Conservation (phyloP, 1,140 invertebrate species). For the Adoxophyes honmai region DNA sequence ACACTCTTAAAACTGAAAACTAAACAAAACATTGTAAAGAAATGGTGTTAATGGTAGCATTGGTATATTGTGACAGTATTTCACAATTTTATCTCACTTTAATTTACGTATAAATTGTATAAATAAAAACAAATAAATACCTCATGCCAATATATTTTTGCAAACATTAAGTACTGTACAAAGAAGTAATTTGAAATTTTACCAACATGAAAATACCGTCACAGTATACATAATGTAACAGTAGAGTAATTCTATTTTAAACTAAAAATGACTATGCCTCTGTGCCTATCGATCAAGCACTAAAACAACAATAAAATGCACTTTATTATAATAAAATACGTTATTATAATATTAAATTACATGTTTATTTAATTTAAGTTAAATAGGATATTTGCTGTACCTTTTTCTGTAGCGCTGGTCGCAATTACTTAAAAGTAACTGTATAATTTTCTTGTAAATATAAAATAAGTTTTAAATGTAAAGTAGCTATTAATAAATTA, state of each 20-base stretch:
- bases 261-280: conserved; percentile 56
- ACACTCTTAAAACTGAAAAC: conserved; percentile 21
- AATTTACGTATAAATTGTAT: not conserved
- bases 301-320: conserved; percentile 47
- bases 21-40: conserved; percentile 52
- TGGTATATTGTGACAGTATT: conserved; percentile 18
- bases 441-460: conserved; percentile 38
- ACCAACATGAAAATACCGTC: not conserved
- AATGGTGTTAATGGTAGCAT: conserved; percentile 30
- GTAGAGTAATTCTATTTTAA: conserved; percentile 10
- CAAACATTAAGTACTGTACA: not conserved
- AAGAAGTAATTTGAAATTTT: not conserved
- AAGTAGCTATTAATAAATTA: conserved; percentile 35
- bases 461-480: conserved; percentile 29
- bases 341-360: conserved; percentile 1
- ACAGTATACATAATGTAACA: not conserved
- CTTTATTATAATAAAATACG: conserved; percentile 32
- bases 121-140: not conserved
- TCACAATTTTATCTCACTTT: not conserved
- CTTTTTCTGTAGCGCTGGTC: conserved; percentile 44
- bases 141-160: not conserved
- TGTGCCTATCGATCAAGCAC: conserved; percentile 59
- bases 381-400: conserved; percentile 8
- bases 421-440: conserved; percentile 19
- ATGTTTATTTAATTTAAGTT: not conserved